phyloP scores from a whole-genome alignment of 1,140 invertebrate species.

The Aphelenchoides avenae region DNA sequence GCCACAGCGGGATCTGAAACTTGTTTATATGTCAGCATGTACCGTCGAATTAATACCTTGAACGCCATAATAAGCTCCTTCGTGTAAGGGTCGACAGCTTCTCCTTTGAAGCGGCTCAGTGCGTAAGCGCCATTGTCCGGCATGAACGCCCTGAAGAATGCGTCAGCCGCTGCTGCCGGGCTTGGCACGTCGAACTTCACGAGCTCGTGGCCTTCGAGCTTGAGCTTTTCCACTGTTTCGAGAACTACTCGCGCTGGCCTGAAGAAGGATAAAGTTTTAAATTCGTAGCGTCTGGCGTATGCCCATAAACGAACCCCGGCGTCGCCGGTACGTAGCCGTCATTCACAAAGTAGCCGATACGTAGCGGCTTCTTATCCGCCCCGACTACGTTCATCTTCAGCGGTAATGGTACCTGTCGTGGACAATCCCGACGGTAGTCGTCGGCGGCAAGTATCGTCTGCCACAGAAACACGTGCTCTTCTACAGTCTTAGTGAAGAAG shows the following conservation, averaged over 20 bases:
- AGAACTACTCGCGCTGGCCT: slow-evolving; percentile 41
- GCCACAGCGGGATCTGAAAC: slow-evolving; percentile 35
- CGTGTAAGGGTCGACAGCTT: slow-evolving; percentile 48
- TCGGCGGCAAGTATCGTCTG: slow-evolving; percentile 8
- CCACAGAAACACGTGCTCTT: slow-evolving; percentile 44
- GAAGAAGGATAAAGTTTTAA: slow-evolving; percentile 17
- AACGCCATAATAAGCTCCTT: slow-evolving; percentile 41
- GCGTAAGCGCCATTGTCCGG: slow-evolving; percentile 45
- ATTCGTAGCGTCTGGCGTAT: not conserved
- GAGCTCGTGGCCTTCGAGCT: slow-evolving; percentile 43
- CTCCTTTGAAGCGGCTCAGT: slow-evolving; percentile 33
- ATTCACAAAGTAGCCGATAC: slow-evolving; percentile 44
- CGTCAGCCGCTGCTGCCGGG: slow-evolving; percentile 15
- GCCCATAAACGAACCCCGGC: slow-evolving; percentile 33
- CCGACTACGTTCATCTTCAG: slow-evolving; percentile 20
- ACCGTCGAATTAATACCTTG: slow-evolving; percentile 3
- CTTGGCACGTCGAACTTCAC: slow-evolving; percentile 44
- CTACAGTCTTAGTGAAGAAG: slow-evolving; percentile 50
- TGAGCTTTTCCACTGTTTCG: slow-evolving; percentile 47
- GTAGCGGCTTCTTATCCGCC: slow-evolving; percentile 23
- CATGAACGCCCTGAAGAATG: slow-evolving; percentile 41
- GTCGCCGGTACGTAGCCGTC: slow-evolving; percentile 45
- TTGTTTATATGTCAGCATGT: not conserved
- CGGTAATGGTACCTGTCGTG: slow-evolving; percentile 18
- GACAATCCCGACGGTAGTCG: not conserved